Conservation (phyloP, 2,888 invertebrate species). For the Melipona bicolor region DNA sequence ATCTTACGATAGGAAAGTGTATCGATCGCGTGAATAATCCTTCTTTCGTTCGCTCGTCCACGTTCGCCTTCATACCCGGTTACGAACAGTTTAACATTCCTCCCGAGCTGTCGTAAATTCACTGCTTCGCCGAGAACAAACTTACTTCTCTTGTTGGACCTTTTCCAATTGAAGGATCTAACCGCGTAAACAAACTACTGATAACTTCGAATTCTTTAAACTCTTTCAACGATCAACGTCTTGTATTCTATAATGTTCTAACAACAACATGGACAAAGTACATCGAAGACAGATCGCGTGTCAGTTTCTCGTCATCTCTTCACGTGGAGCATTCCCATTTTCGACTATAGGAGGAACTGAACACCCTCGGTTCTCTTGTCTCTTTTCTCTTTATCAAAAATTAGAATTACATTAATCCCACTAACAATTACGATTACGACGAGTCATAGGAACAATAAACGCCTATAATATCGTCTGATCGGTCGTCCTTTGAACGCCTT, state of each 20-base stretch:
- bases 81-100: conserved; percentile 2
- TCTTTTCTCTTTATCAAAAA: not conserved
- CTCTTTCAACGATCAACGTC: not conserved
- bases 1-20: not conserved
- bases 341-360: not conserved
- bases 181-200: not conserved
- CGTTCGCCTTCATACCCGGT: conserved; percentile 7
- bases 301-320: conserved; percentile 30
- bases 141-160: not conserved
- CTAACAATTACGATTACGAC: not conserved
- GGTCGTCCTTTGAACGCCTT: conserved; percentile 8
- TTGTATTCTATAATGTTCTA: not conserved
- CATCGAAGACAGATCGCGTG: not conserved
- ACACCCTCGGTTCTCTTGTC: not conserved
- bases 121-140: conserved; percentile 4
- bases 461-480: not conserved
- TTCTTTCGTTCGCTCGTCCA: conserved; percentile 5
- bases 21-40: conserved; percentile 28
- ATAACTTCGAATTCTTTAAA: not conserved
- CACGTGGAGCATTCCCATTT: conserved; percentile 20
- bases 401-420: not conserved
- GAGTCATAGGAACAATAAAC: not conserved
- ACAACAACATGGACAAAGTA: not conserved
- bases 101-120: not conserved
- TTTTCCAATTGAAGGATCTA: not conserved